Conservation (phyloP, 2,797 vertebrate species). For the Taeniopygia guttata region DNA sequence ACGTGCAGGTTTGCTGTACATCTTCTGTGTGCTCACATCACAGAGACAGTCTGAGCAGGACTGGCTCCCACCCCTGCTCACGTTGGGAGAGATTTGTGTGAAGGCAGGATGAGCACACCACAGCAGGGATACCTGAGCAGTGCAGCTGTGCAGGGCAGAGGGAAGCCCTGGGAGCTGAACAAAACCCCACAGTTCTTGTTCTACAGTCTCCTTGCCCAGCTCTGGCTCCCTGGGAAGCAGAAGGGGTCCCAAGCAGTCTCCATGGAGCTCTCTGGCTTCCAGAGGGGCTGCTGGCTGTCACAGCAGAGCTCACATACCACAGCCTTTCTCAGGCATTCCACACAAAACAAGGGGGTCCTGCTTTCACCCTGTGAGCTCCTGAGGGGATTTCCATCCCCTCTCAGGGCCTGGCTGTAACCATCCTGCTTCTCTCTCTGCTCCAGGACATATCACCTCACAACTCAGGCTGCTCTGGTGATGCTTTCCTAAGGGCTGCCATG, state of each 20-base stretch:
- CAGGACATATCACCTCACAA: neutral
- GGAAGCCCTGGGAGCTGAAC: neutral
- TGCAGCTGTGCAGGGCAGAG: neutral
- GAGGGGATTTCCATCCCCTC: neutral
- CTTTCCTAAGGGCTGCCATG: neutral
- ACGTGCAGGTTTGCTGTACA: rapidly evolving
- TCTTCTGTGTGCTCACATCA: neutral
- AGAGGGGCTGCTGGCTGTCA: neutral
- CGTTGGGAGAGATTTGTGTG: rapidly evolving
- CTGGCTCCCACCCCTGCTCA: neutral
- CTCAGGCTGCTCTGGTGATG: rapidly evolving
- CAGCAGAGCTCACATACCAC: neutral
- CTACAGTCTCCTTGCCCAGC: neutral
- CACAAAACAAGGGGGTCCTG: neutral
- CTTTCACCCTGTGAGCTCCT: neutral
- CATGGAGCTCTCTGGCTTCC: neutral
- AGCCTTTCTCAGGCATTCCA: neutral
- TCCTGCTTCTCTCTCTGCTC: neutral
- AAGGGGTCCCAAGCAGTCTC: neutral
- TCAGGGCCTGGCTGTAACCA: neutral
- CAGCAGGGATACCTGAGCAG: rapidly evolving
- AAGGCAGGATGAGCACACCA: neutral
- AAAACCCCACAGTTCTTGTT: neutral
- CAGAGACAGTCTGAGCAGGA: neutral
- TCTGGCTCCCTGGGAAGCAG: neutral